phyloP scores from a whole-genome alignment of 1,140 invertebrate genomes.

The Drosophila suzukii region DNA sequence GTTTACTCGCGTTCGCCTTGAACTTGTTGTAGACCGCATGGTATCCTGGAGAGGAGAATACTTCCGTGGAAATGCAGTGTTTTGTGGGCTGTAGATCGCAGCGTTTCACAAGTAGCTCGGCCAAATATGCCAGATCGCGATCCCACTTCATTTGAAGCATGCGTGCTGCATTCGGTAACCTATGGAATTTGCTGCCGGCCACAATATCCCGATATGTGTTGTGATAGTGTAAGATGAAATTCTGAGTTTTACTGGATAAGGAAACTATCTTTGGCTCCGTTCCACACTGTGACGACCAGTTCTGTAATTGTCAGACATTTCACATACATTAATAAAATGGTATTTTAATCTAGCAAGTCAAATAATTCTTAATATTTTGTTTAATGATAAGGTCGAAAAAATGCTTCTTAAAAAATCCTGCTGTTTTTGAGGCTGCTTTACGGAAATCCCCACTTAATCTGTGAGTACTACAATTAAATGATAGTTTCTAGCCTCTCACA shows the following conservation, averaged over 20 bases:
- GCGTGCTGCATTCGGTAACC: neutral
- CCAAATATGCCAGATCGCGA: neutral
- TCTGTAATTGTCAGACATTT: neutral
- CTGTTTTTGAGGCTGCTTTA: no score
- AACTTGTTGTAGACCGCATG: constrained; percentile 2
- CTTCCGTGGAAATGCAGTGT: constrained; percentile 3
- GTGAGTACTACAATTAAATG: no score
- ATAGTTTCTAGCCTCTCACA: neutral
- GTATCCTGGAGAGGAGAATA: neutral
- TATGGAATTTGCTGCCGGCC: neutral
- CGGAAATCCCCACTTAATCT: no score
- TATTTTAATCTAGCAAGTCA: no score
- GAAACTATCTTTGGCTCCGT: neutral
- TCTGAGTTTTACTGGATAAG: neutral
- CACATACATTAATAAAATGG: neutral
- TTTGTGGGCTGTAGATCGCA: neutral
- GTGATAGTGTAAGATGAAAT: neutral
- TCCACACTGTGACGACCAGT: neutral
- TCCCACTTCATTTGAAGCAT: neutral
- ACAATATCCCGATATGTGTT: neutral
- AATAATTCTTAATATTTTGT: no score
- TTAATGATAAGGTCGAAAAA: no score
- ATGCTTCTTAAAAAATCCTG: no score
- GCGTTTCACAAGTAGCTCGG: neutral
- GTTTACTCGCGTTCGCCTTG: neutral